phyloP scores from a whole-genome alignment of 2,113 vertebrate species.

The Megalops atlanticus region DNA sequence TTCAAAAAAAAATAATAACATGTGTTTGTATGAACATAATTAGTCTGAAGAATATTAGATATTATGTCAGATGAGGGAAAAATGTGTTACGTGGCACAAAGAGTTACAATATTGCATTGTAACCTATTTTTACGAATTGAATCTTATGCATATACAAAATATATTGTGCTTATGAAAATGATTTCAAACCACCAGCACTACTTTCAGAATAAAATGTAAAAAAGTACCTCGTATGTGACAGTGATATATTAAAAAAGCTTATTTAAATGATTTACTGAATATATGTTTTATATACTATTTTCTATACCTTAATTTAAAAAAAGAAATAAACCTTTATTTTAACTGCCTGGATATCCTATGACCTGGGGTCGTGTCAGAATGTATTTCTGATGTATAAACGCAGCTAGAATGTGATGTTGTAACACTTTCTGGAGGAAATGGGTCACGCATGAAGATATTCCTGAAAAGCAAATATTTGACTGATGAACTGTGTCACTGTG shows the following conservation, averaged over 20 bases:
- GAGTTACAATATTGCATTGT: constrained; percentile 80
- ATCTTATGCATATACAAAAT: constrained; percentile 80
- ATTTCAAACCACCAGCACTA: constrained; percentile 81
- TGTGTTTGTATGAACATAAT: constrained; percentile 71
- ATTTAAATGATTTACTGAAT: constrained; percentile 83
- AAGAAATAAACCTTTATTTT: constrained; percentile 70
- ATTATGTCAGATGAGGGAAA: constrained; percentile 60
- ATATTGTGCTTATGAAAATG: constrained; percentile 78
- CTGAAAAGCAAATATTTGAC: constrained; percentile 74
- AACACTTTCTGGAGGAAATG: constrained; percentile 75
- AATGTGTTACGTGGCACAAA: constrained; percentile 67
- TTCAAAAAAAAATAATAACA: constrained; percentile 59
- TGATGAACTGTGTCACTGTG: constrained; percentile 79
- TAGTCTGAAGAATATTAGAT: constrained; percentile 65
- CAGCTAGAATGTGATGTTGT: constrained; percentile 78
- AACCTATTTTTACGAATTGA: constrained; percentile 76
- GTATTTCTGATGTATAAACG: constrained; percentile 68
- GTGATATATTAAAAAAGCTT: constrained; percentile 78
- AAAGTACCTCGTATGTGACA: constrained; percentile 73
- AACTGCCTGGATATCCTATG: constrained; percentile 63
- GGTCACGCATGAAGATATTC: constrained; percentile 74
- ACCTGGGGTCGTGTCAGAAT: constrained; percentile 61
- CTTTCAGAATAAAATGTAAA: constrained; percentile 75
- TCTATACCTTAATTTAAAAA: constrained; percentile 78
- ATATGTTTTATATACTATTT: constrained; percentile 85